Evolutionary conservation across 2,113 vertebrate genomes (phyloP).

Genomic region (Psephotus haematonotus): DNA sequence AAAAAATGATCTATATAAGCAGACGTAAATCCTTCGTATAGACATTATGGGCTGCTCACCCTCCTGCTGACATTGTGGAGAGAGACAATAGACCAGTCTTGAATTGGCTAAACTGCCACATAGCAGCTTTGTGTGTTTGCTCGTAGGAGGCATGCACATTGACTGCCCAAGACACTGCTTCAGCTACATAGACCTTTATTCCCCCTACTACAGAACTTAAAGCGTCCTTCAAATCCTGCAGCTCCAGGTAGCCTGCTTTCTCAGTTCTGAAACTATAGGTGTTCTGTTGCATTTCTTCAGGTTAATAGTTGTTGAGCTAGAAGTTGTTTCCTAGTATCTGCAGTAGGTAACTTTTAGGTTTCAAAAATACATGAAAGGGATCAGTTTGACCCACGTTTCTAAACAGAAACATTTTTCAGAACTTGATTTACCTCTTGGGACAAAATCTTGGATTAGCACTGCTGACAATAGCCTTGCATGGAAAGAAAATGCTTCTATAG

Average conservation of each 20-base stretch:
- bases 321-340: neutral
- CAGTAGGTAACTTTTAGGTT: neutral
- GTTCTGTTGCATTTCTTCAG: neutral
- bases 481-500: neutral
- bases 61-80: constrained; percentile 27
- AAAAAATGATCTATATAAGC: constrained; percentile 28
- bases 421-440: neutral
- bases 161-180: neutral
- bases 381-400: neutral
- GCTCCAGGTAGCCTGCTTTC: neutral
- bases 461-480: neutral
- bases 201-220: neutral
- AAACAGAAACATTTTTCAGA: neutral
- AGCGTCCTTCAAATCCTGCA: neutral
- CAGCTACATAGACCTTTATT: neutral
- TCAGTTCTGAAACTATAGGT: neutral
- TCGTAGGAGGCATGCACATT: neutral
- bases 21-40: constrained; percentile 2
- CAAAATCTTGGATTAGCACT: neutral
- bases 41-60: constrained; percentile 29
- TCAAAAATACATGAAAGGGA: neutral
- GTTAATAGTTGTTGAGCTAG: neutral
- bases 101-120: constrained; percentile 35
- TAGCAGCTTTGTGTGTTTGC: constrained; percentile 39
- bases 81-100: constrained; percentile 45